Evolutionary conservation across 1,140 invertebrate genomes (phyloP).

Genomic region (fruit fly (Drosophila melanogaster)): Release_6_plus_ISO1_MT NT_037436.4:9557501-9558000

Average conservation of each 20-base stretch:
- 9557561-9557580: constrained; percentile 17
- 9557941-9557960: constrained; percentile 35
- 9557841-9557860: constrained; percentile 42
- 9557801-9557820: background rate
- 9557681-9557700: constrained; percentile 44
- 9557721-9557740: constrained; percentile 52
- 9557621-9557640: background rate
- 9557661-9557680: constrained; percentile 54
- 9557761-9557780: constrained; percentile 41
- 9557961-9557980: constrained; percentile 77
- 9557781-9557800: constrained; percentile 58
- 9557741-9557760: constrained; percentile 44
- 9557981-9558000: constrained; percentile 71
- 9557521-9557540: constrained; percentile 55
- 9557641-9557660: background rate
- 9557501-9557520: constrained; percentile 50
- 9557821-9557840: constrained; percentile 30
- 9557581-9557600: constrained; percentile 9
- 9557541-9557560: constrained; percentile 46
- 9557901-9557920: constrained; percentile 24
- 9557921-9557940: constrained; percentile 25
- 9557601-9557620: constrained; percentile 5
- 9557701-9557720: constrained; percentile 16
- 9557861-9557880: constrained; percentile 54
- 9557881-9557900: constrained; percentile 55